phyloP scores from a whole-genome alignment of 1,140 invertebrate genomes.

The Ceratitis capitata region DNA sequence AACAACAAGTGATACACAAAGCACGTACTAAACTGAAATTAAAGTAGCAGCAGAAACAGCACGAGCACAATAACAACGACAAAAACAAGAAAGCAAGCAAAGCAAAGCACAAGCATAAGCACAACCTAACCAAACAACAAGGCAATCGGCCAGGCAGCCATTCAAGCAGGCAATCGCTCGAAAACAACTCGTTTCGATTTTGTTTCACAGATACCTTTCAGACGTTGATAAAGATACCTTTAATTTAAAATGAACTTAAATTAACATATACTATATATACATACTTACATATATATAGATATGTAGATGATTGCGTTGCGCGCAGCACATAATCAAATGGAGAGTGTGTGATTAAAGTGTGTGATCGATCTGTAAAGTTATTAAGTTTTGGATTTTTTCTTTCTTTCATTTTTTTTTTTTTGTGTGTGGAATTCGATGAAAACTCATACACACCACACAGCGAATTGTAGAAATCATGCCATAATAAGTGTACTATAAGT shows the following conservation, averaged over 20 bases:
- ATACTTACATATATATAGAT: too few species aligned
- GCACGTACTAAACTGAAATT: conserved; percentile 40
- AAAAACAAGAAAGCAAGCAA: conserved; percentile 33
- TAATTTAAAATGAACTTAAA: conserved; percentile 35
- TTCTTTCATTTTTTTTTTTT: too few species aligned
- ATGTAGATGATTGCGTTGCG: background rate
- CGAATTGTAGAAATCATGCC: background rate
- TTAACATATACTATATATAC: conserved; percentile 26
- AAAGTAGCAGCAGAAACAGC: conserved; percentile 25
- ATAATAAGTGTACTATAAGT: background rate
- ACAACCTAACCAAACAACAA: conserved; percentile 43
- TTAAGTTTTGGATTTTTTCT: too few species aligned
- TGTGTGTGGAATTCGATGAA: background rate
- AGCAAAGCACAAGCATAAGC: too few species aligned
- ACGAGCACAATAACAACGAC: conserved; percentile 32
- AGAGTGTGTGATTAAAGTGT: background rate
- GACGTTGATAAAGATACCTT: conserved; percentile 51
- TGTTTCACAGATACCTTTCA: conserved; percentile 65
- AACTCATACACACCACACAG: background rate
- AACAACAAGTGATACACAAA: conserved; percentile 39
- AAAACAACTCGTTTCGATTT: conserved; percentile 63
- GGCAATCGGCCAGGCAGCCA: conserved; percentile 7
- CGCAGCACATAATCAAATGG: background rate
- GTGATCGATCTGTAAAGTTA: background rate
- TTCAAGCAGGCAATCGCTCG: conserved; percentile 51